These are phyloP conservation scores for Coenonympha glycerion DNA, from an alignment of 2,888 invertebrate species.

Conservation along the genomic window DNA sequence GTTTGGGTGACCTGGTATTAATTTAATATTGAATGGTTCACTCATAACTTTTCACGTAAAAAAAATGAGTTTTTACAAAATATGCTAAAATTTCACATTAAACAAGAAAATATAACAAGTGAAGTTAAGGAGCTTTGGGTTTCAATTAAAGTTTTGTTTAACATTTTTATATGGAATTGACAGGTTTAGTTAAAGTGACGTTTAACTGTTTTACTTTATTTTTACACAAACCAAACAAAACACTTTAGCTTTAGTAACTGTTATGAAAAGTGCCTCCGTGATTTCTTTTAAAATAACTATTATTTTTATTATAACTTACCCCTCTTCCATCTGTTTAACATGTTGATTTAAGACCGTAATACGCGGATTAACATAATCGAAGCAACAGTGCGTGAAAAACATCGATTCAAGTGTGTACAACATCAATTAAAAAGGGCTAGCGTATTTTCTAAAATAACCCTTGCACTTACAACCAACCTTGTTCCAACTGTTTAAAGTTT, in stretches of 20 bases:
- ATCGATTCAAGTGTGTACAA: constrained; percentile 22
- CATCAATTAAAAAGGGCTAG: constrained; percentile 25
- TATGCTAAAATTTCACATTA: too few species aligned
- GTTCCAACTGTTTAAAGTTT: background rate
- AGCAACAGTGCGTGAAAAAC: constrained; percentile 50
- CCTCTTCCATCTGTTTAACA: constrained; percentile 10
- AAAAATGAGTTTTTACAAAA: background rate
- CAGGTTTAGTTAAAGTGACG: too few species aligned
- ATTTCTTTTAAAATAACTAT: constrained; percentile 5
- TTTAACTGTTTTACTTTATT: too few species aligned
- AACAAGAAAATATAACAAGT: too few species aligned
- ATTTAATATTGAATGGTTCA: background rate
- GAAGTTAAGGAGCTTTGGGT: too few species aligned
- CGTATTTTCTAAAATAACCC: background rate
- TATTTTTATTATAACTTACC: too few species aligned
- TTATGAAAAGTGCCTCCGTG: background rate
- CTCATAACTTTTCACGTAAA: background rate
- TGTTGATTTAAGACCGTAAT: constrained; percentile 52
- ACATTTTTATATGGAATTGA: too few species aligned
- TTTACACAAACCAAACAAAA: background rate
- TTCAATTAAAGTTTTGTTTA: too few species aligned
- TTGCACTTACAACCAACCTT: background rate
- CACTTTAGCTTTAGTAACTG: background rate
- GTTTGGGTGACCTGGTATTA: background rate
- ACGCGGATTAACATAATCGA: constrained; percentile 58